phyloP scores from a whole-genome alignment of 2,888 invertebrate genomes.

The Phyllotreta striolata region DNA sequence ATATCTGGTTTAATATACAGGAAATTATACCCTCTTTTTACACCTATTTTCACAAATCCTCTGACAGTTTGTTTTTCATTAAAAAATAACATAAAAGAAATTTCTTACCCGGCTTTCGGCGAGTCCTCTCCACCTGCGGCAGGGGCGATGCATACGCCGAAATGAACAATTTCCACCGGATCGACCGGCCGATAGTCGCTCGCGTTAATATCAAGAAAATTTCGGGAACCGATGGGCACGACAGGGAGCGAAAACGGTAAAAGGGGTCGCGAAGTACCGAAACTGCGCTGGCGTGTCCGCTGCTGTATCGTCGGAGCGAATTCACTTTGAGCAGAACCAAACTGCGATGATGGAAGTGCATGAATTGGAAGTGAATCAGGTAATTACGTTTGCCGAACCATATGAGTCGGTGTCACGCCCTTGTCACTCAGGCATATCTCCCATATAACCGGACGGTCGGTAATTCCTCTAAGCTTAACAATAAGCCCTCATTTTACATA shows the following conservation, averaged over 20 bases:
- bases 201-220: conserved; percentile 10
- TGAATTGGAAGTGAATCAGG: conserved; percentile 54
- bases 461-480: conserved; percentile 37
- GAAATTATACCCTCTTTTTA: too few species aligned
- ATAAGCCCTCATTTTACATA: neutral
- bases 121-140: neutral
- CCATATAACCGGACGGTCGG: conserved; percentile 40
- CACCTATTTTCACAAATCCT: too few species aligned
- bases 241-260: conserved; percentile 6
- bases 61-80: too few species aligned
- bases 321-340: conserved; percentile 41
- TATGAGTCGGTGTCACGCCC: conserved; percentile 58
- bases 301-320: conserved; percentile 11
- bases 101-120: conserved; percentile 19
- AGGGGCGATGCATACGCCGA: conserved; percentile 15
- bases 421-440: conserved; percentile 61
- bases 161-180: conserved; percentile 29
- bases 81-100: conserved; percentile 6
- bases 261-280: conserved; percentile 6
- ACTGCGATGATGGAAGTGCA: conserved; percentile 49
- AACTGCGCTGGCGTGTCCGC: neutral
- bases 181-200: conserved; percentile 14
- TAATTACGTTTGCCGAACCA: conserved; percentile 56
- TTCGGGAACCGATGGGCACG: conserved; percentile 10
- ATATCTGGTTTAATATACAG: too few species aligned